Evolutionary conservation across 2,113 vertebrate genomes (phyloP).

Genomic region (Lycocorax pyrrhopterus): DNA sequence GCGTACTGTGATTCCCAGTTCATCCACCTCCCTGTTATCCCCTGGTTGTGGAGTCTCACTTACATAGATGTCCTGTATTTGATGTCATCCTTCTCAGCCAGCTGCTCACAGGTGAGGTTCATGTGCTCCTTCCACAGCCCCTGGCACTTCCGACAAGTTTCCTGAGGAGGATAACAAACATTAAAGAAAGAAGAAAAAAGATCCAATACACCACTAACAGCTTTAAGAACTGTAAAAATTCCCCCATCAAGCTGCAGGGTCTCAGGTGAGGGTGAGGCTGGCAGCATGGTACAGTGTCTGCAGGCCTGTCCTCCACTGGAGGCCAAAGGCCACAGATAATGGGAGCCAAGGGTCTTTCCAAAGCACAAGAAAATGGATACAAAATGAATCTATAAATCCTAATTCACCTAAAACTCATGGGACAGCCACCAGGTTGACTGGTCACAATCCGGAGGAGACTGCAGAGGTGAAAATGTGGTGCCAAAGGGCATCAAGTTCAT

Average conservation of each 20-base stretch:
- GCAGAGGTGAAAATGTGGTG: neutral
- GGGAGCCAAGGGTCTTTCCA: neutral
- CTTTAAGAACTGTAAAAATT: neutral
- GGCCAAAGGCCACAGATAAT: neutral
- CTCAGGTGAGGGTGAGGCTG: neutral
- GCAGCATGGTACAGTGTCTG: neutral
- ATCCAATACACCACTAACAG: neutral
- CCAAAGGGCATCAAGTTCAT: neutral
- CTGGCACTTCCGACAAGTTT: constrained; percentile 93
- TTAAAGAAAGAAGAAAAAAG: neutral
- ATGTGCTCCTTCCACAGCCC: constrained; percentile 93
- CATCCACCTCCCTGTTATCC: neutral
- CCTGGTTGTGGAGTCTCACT: constrained; percentile 53
- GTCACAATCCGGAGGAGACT: neutral
- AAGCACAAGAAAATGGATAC: neutral
- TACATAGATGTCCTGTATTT: constrained; percentile 91
- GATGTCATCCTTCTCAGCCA: constrained; percentile 91
- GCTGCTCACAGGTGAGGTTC: constrained; percentile 90
- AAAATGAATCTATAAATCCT: neutral
- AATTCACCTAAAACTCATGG: neutral
- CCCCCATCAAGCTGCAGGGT: neutral
- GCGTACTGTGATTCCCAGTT: rapidly evolving
- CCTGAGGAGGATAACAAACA: constrained; percentile 68
- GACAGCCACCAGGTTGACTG: neutral
- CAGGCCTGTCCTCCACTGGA: neutral